Evolutionary conservation across 2,797 vertebrate genomes (phyloP), one percentile per base, ranked within the genome.

Genomic region (Oreortyx pictus): DNA sequence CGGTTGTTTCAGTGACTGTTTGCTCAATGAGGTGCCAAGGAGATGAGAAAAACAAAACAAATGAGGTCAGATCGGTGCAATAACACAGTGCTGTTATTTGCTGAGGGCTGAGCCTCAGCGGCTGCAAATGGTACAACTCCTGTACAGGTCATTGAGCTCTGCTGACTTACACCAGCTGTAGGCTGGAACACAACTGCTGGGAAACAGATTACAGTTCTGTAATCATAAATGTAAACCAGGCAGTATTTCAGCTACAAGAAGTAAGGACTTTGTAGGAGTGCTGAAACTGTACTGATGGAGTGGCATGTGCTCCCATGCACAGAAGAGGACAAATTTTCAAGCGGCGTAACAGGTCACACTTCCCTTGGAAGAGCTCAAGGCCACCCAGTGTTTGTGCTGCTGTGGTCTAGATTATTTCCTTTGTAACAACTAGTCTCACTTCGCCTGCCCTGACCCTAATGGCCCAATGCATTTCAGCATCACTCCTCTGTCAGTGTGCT

Each of bases 11-110:
- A 78, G 56, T 65, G 71, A 88, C 80, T 71, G 49, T 90, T 88
- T 93, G 82, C 82, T 86, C 94, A 94, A 95, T n/a, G 86, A 90
- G 54, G 86, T 90, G 89, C 56, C 86, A 88, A 84, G 72, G 73
- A 90, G 83, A 91, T 31, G 52, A 25, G 52, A 27, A 79, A 71
- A 41, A 85, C 41, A 83, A 89, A 89, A 77, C 83, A 88, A 83
- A 90, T 19, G 7, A 93, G 73, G 86, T 75, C 60, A 73, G 65
- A 89, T 59, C 88, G 46, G n/a, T 59, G 56, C 87, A 93, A 33
- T 70, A 78, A 70, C 57, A 64, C 8, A 3, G 25, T 67, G 44
- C 43, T 70, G 62, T 86, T 90, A 66, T 94, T 81, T 89, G 87
- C 73, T 11, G 27, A 78, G 78, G 75, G 70, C 68, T 83, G 86